A percentile compares a stretch with the other conserved stretches of the same genome.
phyloP scores from a whole-genome alignment of 2,797 vertebrate genomes.

The Mus caroli region DNA sequence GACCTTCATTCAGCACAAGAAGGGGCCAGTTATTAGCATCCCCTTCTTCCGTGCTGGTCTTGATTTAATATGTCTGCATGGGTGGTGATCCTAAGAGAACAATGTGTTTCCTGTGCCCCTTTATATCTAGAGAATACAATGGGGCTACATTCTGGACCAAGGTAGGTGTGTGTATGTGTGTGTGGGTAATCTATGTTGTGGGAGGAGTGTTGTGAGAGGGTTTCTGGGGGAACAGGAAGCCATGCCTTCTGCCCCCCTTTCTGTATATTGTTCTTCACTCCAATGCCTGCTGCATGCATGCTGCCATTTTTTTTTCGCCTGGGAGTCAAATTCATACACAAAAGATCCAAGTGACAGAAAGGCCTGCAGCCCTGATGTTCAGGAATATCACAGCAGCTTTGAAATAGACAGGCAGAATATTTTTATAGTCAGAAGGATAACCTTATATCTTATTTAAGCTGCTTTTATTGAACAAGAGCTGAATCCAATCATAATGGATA shows the following conservation, averaged over 20 bases:
- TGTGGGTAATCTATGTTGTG: not conserved
- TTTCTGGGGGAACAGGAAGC: not conserved
- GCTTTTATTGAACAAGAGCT: slow-evolving; percentile 2
- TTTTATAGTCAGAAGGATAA: slow-evolving; percentile 1
- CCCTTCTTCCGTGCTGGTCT: not conserved
- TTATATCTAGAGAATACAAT: not conserved
- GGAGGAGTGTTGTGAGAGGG: not conserved
- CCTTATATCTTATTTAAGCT: not conserved
- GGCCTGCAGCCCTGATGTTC: not conserved
- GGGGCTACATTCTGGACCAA: not conserved
- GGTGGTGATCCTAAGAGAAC: not conserved
- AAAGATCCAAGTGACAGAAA: not conserved
- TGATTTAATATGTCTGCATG: not conserved
- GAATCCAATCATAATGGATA: slow-evolving; percentile 28
- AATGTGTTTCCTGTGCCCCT: not conserved
- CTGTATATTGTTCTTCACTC: not conserved
- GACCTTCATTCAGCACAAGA: not conserved
- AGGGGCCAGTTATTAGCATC: not conserved
- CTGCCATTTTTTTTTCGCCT: not conserved
- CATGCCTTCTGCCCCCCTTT: not conserved
- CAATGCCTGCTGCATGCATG: not conserved
- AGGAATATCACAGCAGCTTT: not conserved
- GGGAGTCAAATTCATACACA: not conserved
- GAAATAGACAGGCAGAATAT: not conserved
- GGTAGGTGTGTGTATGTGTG: not conserved